phyloP scores from a whole-genome alignment of 2,888 invertebrate species.

The Prosopocoilus inquinatus region DNA sequence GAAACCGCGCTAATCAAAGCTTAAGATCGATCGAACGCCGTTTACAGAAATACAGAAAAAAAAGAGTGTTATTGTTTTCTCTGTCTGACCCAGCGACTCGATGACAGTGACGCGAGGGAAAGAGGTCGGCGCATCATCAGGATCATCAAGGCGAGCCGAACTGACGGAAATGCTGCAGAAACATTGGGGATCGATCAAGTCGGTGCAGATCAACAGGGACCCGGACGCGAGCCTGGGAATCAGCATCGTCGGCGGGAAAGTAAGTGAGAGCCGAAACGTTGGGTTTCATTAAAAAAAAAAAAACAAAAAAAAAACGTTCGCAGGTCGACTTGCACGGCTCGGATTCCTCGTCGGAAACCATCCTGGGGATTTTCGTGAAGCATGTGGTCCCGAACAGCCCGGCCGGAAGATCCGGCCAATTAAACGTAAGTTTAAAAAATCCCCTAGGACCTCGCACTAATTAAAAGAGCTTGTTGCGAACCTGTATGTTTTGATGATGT shows the following conservation, averaged over 20 bases:
- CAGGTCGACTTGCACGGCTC: constrained; percentile 73
- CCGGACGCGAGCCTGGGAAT: constrained; percentile 86
- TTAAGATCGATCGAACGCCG: too few relatives aligned
- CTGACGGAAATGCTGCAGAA: constrained; percentile 56
- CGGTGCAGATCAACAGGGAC: constrained; percentile 70
- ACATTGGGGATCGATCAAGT: constrained; percentile 82
- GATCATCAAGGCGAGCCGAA: constrained; percentile 4
- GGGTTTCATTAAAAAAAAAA: neutral
- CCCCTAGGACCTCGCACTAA: too few relatives aligned
- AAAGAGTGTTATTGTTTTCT: neutral
- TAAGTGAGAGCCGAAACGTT: constrained; percentile 44
- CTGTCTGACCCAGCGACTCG: constrained; percentile 20
- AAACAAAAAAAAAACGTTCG: constrained; percentile 22
- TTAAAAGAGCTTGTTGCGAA: too few relatives aligned
- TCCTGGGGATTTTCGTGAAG: constrained; percentile 97
- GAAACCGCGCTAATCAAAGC: too few relatives aligned
- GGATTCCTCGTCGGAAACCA: constrained; percentile 58
- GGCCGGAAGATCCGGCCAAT: constrained; percentile 83
- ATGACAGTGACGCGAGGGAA: constrained; percentile 28
- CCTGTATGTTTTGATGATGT: too few relatives aligned
- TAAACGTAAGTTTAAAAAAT: constrained; percentile 62
- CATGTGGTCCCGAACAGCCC: constrained; percentile 93
- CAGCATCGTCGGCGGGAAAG: constrained; percentile 95
- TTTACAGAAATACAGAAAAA: too few relatives aligned
- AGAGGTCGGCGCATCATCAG: constrained; percentile 19